Conservation (phyloP, 2,888 invertebrate genomes). For the Rhogogaster chlorosoma region DNA sequence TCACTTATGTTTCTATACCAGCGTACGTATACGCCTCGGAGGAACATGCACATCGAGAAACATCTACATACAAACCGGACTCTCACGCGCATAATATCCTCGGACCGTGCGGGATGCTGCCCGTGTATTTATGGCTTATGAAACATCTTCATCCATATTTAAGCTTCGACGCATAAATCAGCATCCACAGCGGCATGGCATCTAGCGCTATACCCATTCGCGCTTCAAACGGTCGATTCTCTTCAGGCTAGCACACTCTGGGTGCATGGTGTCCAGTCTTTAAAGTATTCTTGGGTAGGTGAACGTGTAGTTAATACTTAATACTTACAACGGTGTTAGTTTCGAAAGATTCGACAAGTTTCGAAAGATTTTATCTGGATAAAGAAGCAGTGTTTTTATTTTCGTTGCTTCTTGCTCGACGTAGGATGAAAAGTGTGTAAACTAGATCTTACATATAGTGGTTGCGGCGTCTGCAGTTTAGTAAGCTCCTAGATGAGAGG, state of each 20-base stretch:
- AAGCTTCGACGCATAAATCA: constrained; percentile 69
- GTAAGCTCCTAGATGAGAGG: constrained; percentile 34
- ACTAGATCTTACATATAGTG: constrained; percentile 13
- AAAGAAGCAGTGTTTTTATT: background rate
- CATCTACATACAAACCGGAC: constrained; percentile 31
- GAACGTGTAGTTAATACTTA: constrained; percentile 22
- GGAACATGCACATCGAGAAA: constrained; percentile 52
- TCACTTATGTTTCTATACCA: constrained; percentile 24
- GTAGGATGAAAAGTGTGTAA: constrained; percentile 33
- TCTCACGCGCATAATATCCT: constrained; percentile 44
- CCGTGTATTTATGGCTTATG: constrained; percentile 66
- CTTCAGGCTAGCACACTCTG: background rate
- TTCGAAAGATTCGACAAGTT: constrained; percentile 7
- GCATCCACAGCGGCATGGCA: constrained; percentile 61
- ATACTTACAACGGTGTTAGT: background rate
- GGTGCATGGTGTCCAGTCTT: constrained; percentile 22
- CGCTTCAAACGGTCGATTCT: constrained; percentile 44
- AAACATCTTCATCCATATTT: constrained; percentile 71
- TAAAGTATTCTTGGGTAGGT: background rate
- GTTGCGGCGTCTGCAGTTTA: constrained; percentile 32
- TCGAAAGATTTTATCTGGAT: background rate
- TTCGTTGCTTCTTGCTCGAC: background rate
- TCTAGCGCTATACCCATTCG: constrained; percentile 47
- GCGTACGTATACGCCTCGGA: constrained; percentile 24
- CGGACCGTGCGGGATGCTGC: constrained; percentile 44